A percentile compares a stretch with the other conserved stretches of the same genome.
phyloP scores from a whole-genome alignment of 2,888 invertebrate species.

The Rhagonycha fulva region DNA sequence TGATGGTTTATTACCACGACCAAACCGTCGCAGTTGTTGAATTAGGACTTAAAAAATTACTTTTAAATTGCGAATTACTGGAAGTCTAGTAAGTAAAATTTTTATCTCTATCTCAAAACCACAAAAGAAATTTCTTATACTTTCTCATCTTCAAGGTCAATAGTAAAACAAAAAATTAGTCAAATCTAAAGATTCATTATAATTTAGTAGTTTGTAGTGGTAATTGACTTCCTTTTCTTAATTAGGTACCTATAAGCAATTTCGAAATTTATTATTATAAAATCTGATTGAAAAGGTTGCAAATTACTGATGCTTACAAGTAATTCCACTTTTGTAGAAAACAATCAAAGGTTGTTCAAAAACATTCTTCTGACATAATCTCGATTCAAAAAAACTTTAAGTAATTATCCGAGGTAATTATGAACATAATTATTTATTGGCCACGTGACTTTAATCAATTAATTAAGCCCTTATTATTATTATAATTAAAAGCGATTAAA shows the following conservation, averaged over 20 bases:
- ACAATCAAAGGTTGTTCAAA: not conserved
- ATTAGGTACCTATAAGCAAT: not conserved
- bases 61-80: conserved; percentile 79
- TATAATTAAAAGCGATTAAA: too few species aligned
- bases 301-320: not conserved
- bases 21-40: conserved; percentile 84
- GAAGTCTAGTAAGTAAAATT: conserved; percentile 80
- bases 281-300: not conserved
- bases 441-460: too few species aligned
- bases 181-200: not conserved
- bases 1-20: conserved; percentile 80
- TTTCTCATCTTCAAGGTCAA: not conserved
- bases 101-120: not conserved
- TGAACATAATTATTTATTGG: not conserved
- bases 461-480: too few species aligned
- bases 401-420: not conserved
- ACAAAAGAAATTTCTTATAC: not conserved
- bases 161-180: not conserved
- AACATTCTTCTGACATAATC: not conserved
- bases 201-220: not conserved
- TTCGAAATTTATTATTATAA: not conserved
- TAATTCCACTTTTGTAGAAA: not conserved
- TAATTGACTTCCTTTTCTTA: not conserved
- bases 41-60: conserved; percentile 70
- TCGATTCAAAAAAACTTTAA: not conserved